phyloP scores from a whole-genome alignment of 2,113 vertebrate genomes.

The Myiopsitta monachus region DNA sequence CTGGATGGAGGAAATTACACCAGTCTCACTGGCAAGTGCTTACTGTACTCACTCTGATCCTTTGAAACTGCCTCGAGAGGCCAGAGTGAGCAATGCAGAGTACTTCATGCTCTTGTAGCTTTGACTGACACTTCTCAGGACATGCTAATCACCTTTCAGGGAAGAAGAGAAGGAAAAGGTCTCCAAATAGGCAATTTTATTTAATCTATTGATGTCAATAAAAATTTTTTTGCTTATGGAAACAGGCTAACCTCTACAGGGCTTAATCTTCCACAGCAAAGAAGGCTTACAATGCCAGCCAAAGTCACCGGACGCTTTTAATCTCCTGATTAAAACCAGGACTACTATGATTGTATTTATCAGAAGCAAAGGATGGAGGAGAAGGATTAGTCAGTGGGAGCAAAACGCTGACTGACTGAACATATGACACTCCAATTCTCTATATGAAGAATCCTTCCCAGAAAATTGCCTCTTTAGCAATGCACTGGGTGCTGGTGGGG shows the following conservation, averaged over 20 bases:
- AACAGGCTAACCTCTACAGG: background rate
- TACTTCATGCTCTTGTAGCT: background rate
- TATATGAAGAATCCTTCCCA: background rate
- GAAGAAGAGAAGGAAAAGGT: background rate
- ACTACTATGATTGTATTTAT: background rate
- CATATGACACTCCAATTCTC: background rate
- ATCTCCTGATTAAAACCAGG: constrained; percentile 15
- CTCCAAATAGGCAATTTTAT: background rate
- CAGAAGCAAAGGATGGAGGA: background rate
- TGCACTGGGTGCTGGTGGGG: background rate
- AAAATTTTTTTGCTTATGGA: background rate
- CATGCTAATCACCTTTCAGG: background rate
- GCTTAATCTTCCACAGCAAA: background rate
- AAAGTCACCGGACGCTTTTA: background rate
- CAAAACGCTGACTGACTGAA: background rate
- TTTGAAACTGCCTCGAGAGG: background rate
- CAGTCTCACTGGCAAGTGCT: background rate
- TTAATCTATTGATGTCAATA: background rate
- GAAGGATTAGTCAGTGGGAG: background rate
- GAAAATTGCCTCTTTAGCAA: background rate
- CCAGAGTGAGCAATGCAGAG: background rate
- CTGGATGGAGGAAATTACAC: background rate
- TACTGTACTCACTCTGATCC: background rate
- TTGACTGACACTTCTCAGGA: background rate
- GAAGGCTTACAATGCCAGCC: background rate